phyloP scores from a whole-genome alignment of 53 echinoderm and acorn worm genomes.

The Stichopus horrens region DNA sequence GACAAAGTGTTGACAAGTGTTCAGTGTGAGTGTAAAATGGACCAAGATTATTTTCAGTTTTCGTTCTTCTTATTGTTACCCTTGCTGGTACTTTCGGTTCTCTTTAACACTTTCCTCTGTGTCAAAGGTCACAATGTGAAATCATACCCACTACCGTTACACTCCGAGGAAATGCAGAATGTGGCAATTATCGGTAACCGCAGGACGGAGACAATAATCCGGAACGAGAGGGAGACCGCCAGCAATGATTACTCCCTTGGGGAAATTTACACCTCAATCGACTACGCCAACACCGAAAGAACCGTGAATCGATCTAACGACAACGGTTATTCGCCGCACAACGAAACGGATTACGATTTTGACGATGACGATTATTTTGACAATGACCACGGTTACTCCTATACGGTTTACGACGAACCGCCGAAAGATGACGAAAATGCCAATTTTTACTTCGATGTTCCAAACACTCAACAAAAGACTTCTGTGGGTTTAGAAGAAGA shows the following conservation, averaged over 20 bases:
- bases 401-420: slow-evolving; percentile 34
- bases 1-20: background rate
- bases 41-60: slow-evolving; percentile 9
- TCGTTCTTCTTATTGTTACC: slow-evolving; percentile 21
- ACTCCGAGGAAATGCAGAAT: background rate
- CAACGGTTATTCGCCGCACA: background rate
- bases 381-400: slow-evolving; percentile 5
- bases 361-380: slow-evolving; percentile 38
- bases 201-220: slow-evolving; percentile 17
- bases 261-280: slow-evolving; percentile 18
- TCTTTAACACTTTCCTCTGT: slow-evolving; percentile 34
- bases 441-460: slow-evolving; percentile 40
- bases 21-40: slow-evolving; percentile 32
- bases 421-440: background rate
- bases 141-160: background rate
- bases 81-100: slow-evolving; percentile 5
- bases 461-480: background rate
- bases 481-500: background rate
- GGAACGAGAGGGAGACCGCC: slow-evolving; percentile 26
- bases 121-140: background rate
- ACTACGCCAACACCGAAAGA: background rate
- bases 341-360: background rate
- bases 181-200: slow-evolving; percentile 25
- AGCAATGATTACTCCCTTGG: slow-evolving; percentile 36
- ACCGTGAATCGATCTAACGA: background rate